Base-by-base conservation (phyloP, 2,888 invertebrate genomes). In the Lottia gigantea region DNA sequence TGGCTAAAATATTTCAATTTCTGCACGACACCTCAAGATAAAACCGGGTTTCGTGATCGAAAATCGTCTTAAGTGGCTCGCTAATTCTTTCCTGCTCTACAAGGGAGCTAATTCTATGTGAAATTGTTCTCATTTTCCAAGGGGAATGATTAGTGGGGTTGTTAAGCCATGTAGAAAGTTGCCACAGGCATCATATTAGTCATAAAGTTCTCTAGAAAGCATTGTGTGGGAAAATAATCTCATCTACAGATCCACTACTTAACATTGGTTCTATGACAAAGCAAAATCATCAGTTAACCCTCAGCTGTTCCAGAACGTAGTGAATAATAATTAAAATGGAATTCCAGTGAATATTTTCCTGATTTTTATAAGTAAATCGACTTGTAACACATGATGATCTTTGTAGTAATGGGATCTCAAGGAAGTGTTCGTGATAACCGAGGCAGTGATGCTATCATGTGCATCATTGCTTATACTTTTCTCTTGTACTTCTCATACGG, bases 171-270 rank as follows among this genome's bases (percentile, higher is more conserved):
- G 55, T 23, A 55, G 19, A 55, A 55, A 55, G 19, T 23, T 19
- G 55, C 55, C 55, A 23, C 19, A 11, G 55, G 55, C 55, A 23
- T 11, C 8, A 55, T 19, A 55, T 19, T 55, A 55, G 19, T 55
- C 55, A 55, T n/a, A 55, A 55, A 19, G 55, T 55, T 55, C 55
- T 23, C 12, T 55, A 19, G 55, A 55, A 55, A 55, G 23, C 23
- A 55, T 55, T 55, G 55, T 49, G 49, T 19, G 49, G 19, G 49
- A 49, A 49, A 49, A 49, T 49, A 49, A 19, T 19, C 49, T 49
- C 11, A 49, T 49, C 19, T 14, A 16, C 16, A 16, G 19, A 49
- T 49, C n/a, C 49, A 49, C 8, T 49, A 49, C n/a, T 49, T 16
- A 49, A 49, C 31, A 31, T 31, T 31, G 31, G 7, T 40, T 40